Evolutionary conservation across 2,113 vertebrate genomes (phyloP).

Genomic region (Passer domesticus): DNA sequence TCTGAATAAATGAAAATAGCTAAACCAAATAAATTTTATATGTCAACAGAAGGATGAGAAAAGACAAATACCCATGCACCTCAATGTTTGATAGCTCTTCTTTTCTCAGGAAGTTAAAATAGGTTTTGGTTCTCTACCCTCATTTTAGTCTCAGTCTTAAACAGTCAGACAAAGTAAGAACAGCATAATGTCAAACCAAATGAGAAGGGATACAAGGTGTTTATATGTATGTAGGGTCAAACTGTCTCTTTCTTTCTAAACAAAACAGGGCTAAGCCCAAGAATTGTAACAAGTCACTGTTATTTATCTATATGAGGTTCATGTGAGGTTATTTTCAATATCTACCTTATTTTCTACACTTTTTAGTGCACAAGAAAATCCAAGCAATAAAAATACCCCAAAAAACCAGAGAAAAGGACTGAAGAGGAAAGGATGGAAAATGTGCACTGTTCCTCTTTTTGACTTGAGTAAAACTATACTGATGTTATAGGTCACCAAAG

Average conservation of each 20-base stretch:
- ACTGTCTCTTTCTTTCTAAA: neutral
- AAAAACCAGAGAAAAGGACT: neutral
- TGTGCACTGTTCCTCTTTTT: neutral
- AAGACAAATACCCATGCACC: neutral
- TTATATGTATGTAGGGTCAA: neutral
- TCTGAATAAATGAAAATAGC: neutral
- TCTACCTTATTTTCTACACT: neutral
- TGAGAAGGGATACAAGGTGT: neutral
- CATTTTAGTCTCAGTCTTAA: neutral
- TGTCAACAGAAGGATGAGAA: neutral
- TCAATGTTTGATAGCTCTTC: neutral
- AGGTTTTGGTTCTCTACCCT: neutral
- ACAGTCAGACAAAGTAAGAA: neutral
- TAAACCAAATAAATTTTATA: neutral
- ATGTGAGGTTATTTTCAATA: neutral
- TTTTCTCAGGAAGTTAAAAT: neutral
- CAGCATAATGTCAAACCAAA: neutral
- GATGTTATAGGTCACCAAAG: neutral
- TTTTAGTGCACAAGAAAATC: neutral
- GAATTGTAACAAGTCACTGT: neutral
- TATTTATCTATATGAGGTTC: neutral
- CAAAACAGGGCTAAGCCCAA: neutral
- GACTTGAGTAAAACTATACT: neutral
- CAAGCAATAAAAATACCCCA: neutral
- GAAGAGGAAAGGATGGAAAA: neutral